phyloP scores from a whole-genome alignment of 2,113 vertebrate species.

The Acanthochromis polyacanthus region DNA sequence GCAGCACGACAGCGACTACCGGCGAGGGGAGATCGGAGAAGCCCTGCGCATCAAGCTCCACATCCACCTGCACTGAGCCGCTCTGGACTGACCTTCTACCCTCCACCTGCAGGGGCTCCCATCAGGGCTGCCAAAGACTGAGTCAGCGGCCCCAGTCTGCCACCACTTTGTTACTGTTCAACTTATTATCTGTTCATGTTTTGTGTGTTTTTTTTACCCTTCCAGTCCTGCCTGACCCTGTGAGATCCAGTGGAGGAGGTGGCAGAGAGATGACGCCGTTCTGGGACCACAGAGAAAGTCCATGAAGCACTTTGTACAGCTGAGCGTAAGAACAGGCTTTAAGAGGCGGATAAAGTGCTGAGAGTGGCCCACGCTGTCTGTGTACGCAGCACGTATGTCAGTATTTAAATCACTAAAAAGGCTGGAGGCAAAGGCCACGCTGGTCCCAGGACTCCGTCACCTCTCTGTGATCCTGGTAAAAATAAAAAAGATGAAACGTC shows the following conservation, averaged over 20 bases:
- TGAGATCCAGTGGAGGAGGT: conserved; percentile 60
- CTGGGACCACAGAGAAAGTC: conserved; percentile 59
- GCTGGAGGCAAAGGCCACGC: conserved; percentile 4
- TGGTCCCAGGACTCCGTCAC: conserved; percentile 71
- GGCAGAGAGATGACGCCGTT: conserved; percentile 71
- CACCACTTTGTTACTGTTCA: conserved; percentile 81
- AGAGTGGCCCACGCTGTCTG: conserved; percentile 46
- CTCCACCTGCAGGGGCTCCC: conserved; percentile 51
- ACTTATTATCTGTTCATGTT: conserved; percentile 70
- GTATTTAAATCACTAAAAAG: conserved; percentile 35
- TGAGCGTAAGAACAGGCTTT: conserved; percentile 12
- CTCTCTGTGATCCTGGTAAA: conserved; percentile 77
- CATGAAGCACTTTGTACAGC: conserved; percentile 63
- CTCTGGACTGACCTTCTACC: conserved; percentile 72
- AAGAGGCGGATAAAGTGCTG: conserved; percentile 47
- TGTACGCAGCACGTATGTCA: conserved; percentile 2
- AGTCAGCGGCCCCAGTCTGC: conserved; percentile 75
- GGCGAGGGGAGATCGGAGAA: conserved; percentile 87
- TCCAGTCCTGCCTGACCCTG: conserved; percentile 48
- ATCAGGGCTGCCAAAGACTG: conserved; percentile 80
- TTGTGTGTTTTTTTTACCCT: conserved; percentile 41
- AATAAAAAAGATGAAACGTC: conserved; percentile 27
- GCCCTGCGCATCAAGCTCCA: conserved; percentile 91
- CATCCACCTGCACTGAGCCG: conserved; percentile 91
- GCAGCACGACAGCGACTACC: conserved; percentile 89